phyloP scores from a whole-genome alignment of 2,888 invertebrate genomes.

The Cetonia aurata region DNA sequence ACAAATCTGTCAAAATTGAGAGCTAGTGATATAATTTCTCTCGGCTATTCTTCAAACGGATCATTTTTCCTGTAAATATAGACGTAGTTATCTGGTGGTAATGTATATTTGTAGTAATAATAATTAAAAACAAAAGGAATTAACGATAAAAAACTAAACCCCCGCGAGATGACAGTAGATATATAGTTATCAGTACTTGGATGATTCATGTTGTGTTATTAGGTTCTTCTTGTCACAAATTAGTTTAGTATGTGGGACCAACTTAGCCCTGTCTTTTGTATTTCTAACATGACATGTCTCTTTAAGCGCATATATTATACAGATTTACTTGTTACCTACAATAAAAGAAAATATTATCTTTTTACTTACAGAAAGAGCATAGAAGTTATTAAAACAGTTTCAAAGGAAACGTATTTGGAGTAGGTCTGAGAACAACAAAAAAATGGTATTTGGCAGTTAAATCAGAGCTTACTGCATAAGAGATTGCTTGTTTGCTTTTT shows the following conservation, averaged over 20 bases:
- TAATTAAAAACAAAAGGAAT: neutral
- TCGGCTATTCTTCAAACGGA: no score
- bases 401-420: no score
- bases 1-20: neutral
- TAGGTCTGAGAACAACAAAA: no score
- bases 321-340: neutral
- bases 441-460: no score
- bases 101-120: constrained; percentile 4
- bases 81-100: neutral
- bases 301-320: neutral
- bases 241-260: constrained; percentile 41
- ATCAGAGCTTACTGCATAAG: no score
- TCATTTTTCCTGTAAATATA: neutral
- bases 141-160: constrained; percentile 2
- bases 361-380: neutral
- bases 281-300: neutral
- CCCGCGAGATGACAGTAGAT: constrained; percentile 3
- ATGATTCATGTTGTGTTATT: neutral
- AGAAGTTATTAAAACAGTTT: no score
- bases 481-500: no score
- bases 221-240: constrained; percentile 3
- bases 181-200: neutral
- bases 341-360: neutral
- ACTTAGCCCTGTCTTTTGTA: constrained; percentile 37
- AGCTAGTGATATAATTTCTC: no score